Evolutionary conservation across 2,113 vertebrate genomes (phyloP).

Genomic region (Barbus barbus): DNA sequence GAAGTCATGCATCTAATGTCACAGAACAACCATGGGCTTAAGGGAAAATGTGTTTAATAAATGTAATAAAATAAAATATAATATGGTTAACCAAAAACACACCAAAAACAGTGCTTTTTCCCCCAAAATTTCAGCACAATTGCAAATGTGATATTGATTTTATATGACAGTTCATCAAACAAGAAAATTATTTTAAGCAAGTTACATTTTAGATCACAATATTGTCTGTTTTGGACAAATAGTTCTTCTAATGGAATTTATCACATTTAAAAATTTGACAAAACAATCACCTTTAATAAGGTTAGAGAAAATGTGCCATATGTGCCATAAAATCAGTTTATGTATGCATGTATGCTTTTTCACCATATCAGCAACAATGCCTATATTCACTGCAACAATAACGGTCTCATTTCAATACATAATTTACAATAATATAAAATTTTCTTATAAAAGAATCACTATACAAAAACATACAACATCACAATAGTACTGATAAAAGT

Average conservation of each 20-base stretch:
- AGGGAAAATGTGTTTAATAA: neutral
- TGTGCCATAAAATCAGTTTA: neutral
- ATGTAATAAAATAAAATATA: neutral
- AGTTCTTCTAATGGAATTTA: neutral
- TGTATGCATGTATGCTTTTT: neutral
- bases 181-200: neutral
- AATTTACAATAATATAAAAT: too few species aligned
- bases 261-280: neutral
- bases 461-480: too few species aligned
- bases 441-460: too few species aligned
- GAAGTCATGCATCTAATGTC: neutral
- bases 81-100: neutral
- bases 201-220: too few species aligned
- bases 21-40: neutral
- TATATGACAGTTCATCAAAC: neutral
- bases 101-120: neutral
- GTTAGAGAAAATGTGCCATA: neutral
- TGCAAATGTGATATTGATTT: neutral
- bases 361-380: too few species aligned
- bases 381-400: too few species aligned
- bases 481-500: too few species aligned
- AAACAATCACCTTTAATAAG: neutral
- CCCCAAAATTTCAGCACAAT: neutral
- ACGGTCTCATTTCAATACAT: too few species aligned
- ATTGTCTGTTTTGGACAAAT: neutral